These are phyloP conservation scores for Leptestheria dahalacensis DNA, from an alignment of 1,140 invertebrate genomes.

Conservation along the genomic window DNA sequence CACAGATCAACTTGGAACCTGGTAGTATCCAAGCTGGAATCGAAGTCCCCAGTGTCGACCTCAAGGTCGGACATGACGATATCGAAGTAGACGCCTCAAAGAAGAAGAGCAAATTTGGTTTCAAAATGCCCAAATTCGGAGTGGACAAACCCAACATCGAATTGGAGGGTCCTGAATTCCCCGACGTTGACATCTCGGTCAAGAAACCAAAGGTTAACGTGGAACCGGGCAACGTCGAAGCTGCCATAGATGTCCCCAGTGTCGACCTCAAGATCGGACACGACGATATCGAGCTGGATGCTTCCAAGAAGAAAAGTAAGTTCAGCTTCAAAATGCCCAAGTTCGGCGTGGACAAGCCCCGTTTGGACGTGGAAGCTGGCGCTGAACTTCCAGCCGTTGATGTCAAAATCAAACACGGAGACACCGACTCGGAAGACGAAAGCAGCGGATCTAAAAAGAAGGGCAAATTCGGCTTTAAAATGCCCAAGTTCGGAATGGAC, in stretches of 20 bases:
- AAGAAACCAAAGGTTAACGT: background rate
- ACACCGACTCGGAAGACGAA: background rate
- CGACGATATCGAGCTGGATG: background rate
- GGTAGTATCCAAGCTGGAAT: background rate
- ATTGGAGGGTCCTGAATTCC: background rate
- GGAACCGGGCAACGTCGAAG: background rate
- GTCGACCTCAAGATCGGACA: background rate
- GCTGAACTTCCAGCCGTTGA: no score
- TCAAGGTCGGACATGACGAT: background rate
- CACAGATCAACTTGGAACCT: background rate
- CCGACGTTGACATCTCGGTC: background rate
- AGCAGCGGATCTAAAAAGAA: background rate
- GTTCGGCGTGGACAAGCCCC: background rate
- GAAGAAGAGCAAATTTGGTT: conserved; percentile 7
- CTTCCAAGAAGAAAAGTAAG: no score
- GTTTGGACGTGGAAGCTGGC: background rate
- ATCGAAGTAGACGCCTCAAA: background rate
- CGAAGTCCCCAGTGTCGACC: background rate
- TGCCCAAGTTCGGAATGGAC: background rate
- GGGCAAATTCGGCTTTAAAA: background rate
- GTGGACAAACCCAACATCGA: background rate
- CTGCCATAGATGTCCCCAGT: background rate
- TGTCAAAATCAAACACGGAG: background rate
- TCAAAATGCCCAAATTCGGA: conserved; percentile 11
- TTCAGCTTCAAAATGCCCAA: conserved; percentile 5